Base-by-base conservation (phyloP, 30 jellyfish, hydroid and myxozoan genomes). In the Cassiopea andromeda region DNA sequence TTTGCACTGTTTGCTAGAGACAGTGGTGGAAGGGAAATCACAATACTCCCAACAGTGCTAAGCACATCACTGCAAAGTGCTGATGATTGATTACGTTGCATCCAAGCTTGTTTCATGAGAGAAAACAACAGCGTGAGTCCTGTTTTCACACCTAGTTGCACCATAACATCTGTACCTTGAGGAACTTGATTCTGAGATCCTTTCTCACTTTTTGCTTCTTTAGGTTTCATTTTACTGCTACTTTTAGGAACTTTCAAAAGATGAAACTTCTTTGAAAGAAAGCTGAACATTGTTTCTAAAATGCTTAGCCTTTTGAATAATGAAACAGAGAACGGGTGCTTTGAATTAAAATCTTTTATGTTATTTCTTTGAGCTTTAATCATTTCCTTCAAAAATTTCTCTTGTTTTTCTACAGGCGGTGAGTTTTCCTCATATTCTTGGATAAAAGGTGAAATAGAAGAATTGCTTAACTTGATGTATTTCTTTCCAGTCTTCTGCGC, bases 131-230 rank as follows among this genome's bases (percentile, higher is more conserved):
- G 84, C 2, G 98, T 46, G 46, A 88, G 90, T 10, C 97, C 91
- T 5, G 99, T 87, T 66, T 95, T 91, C 14, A 95, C 97, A 75
- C 98, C 93, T 67, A 95, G 87, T 75, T 95, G 97, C 46, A 95
- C 66, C 92, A 95, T 64, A 7, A 90, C 94, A 78, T 85, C 93
- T 2, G 92, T 68, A 71, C 93, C 97, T 19, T 83, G 83, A n/a
- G 73, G 78, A 48, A 58, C 83, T 17, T 74, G 47, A 44, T 27
- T 45, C 7, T 44, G 73, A 8, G 70, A 38, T 9, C 43, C 73
- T 47, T 72, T 82, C 70, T 50, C 59, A 1, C 67, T 68, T 12
- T 67, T 66, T 49, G 77, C 19, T n/a, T 47, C 86, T 38, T 78
- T 92, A 38, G 46, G 69, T 44, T 75, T 75, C 45, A 67, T 46